Evolutionary conservation across 2,113 vertebrate species (phyloP).

Genomic region (Oryzias woworae): DNA sequence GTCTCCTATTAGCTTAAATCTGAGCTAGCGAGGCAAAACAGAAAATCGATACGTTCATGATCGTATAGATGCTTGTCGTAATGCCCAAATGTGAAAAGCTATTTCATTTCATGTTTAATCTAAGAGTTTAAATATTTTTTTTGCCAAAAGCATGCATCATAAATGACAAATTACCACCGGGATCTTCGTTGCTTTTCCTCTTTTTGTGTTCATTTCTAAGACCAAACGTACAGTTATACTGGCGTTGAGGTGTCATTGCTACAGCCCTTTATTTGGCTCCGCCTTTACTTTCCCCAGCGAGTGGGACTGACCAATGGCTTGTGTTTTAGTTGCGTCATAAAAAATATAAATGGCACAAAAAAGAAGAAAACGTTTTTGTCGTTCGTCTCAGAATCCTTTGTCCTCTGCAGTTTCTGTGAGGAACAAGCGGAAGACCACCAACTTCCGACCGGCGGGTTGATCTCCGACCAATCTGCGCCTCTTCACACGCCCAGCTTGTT

Average conservation of each 20-base stretch:
- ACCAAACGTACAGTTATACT: not conserved
- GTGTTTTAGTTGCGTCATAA: conserved; percentile 36
- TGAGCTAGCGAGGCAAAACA: too few relatives aligned
- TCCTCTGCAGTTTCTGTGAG: not conserved
- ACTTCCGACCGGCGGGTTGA: conserved; percentile 2
- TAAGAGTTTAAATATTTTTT: not conserved
- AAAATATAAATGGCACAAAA: conserved; percentile 40
- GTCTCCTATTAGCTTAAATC: too few relatives aligned
- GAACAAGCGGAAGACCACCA: not conserved
- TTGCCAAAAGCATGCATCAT: conserved; percentile 19
- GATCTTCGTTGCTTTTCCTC: not conserved
- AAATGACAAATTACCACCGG: conserved; percentile 1
- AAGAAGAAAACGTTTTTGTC: conserved; percentile 21
- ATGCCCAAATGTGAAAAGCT: conserved; percentile 20
- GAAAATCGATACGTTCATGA: too few relatives aligned
- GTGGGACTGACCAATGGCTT: conserved; percentile 59
- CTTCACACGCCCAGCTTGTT: conserved; percentile 88
- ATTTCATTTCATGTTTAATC: conserved; percentile 18
- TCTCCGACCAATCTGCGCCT: not conserved
- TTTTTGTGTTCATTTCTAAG: not conserved
- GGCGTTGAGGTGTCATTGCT: not conserved
- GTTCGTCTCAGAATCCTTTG: conserved; percentile 4
- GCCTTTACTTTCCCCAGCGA: conserved; percentile 44
- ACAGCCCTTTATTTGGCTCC: conserved; percentile 25
- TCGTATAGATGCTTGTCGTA: conserved; percentile 1